A percentile compares a stretch with the other conserved stretches of the same genome.
Evolutionary conservation across 2,797 vertebrate species (phyloP).

Genomic region (Rhodeus uyekii): DNA sequence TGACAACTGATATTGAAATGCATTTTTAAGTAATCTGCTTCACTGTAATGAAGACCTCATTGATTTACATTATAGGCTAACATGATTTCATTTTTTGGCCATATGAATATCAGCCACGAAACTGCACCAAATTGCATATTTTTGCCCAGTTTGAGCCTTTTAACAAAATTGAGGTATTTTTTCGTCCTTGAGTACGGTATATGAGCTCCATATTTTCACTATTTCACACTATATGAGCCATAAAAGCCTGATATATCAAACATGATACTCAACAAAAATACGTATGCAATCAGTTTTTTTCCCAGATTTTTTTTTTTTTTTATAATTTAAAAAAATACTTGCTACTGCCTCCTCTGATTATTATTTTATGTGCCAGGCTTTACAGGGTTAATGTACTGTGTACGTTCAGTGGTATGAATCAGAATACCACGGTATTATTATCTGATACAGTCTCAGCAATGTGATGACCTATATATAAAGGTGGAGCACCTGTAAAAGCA

Average conservation of each 20-base stretch:
- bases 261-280: background rate
- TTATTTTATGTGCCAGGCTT: background rate
- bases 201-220: background rate
- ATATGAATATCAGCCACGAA: background rate
- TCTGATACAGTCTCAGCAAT: background rate
- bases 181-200: background rate
- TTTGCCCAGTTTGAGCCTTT: background rate
- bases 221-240: background rate
- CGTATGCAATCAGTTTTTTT: background rate
- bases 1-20: background rate
- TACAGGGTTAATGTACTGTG: background rate
- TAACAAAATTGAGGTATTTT: background rate
- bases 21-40: background rate
- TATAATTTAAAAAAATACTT: no score
- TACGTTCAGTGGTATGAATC: background rate
- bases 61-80: no score
- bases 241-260: background rate
- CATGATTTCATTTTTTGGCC: no score
- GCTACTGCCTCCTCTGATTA: no score
- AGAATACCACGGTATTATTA: background rate
- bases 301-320: background rate
- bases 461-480: constrained; percentile 20
- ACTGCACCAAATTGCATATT: background rate
- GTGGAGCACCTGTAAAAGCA: constrained; percentile 54
- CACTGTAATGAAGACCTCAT: background rate